Base-by-base conservation (phyloP, 2,797 vertebrate genomes). In the Melanotaenia maccullochi region DNA sequence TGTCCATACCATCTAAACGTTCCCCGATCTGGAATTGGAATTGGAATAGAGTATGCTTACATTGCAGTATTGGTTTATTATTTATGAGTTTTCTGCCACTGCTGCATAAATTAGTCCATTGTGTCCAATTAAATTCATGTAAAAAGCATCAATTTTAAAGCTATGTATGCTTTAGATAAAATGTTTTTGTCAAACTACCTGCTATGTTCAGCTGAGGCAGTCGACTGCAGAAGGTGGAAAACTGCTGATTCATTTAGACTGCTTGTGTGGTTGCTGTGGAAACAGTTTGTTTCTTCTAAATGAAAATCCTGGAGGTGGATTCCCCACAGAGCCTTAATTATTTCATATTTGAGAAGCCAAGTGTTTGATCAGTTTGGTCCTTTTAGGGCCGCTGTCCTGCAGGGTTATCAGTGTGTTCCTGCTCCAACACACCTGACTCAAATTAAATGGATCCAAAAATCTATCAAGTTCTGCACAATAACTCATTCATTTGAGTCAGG, bases 181-280 rank as follows among this genome's bases (percentile, higher is more conserved):
- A 51, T 51, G 49, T 20, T 49, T 49, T 3, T 20, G 18, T 51
- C n/a, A 51, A 12, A 14, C 24, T 54, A 44, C n/a, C 28, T 4
- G 65, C 65, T 42, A 5, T 42, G 40, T 42, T 20, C 20, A 18
- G 42, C 42, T 44, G 18, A 44, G 42, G 42, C 18, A 42, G 13
- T 42, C 40, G 14, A 16, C 40, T 44, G 18, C 11, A 13, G 36
- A 5, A 65, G 68, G 36, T 63, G 25, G 54, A 56, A 86, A 90
- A 84, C 42, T 65, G 75, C 89, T 89, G 90, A 92, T 85, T 89
- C 82, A 91, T 87, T 82, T 62, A 58, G 65, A 75, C 71, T 16
- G 55, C 33, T 67, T 51, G 60, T 66, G 72, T 51, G 18, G 86
- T 93, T 90, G 82, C 90, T 64, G 89, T 90, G 83, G 91, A 85